Evolutionary conservation across 2,113 vertebrate species (phyloP).

Genomic region (Jacana jacana): DNA sequence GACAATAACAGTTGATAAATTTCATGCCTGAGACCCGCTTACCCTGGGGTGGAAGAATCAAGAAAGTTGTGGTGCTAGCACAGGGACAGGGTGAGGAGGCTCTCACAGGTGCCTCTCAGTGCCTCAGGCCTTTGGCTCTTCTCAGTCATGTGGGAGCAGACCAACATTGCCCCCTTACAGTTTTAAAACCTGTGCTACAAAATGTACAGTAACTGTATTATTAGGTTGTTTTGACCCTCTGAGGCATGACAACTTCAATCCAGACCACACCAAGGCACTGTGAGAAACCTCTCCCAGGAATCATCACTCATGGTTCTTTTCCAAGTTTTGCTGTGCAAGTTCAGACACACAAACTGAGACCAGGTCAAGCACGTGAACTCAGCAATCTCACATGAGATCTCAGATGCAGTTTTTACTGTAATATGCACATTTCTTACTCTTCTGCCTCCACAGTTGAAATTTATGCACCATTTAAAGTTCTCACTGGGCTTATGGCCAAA

Average conservation of each 20-base stretch:
- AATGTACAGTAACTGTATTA: neutral
- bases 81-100: neutral
- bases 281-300: neutral
- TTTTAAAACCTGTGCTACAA: neutral
- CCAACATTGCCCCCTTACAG: neutral
- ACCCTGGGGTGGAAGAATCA: accelerated
- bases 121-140: neutral
- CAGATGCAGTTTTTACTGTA: neutral
- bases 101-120: neutral
- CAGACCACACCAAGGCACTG: neutral
- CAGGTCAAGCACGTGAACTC: neutral
- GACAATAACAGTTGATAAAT: neutral
- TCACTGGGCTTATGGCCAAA: neutral
- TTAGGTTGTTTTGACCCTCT: accelerated
- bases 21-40: neutral
- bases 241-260: neutral
- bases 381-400: neutral
- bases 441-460: neutral
- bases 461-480: neutral
- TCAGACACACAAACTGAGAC: neutral
- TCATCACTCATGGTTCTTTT: neutral
- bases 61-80: accelerated
- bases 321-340: neutral
- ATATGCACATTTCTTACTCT: neutral
- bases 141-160: neutral